Conservation (phyloP, 2,888 invertebrate species). For the Erpobdella octoculata region DNA sequence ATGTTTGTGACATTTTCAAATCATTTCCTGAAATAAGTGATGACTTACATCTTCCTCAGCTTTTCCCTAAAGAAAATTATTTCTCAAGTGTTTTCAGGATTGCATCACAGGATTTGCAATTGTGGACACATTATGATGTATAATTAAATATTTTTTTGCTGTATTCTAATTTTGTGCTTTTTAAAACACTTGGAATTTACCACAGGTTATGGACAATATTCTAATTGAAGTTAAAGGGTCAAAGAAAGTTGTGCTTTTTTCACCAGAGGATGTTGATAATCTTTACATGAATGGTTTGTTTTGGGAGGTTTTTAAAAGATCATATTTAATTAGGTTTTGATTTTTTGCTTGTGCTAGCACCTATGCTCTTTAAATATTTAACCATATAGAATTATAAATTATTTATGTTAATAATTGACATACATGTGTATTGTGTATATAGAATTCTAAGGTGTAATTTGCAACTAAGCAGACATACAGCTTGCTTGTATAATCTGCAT, state of each 20-base stretch:
- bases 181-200: background rate
- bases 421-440: too few species aligned
- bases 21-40: slow-evolving; percentile 54
- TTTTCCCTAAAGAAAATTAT: slow-evolving; percentile 51
- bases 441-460: too few species aligned
- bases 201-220: slow-evolving; percentile 56
- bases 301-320: background rate
- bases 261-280: slow-evolving; percentile 54
- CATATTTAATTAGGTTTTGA: background rate
- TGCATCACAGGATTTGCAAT: slow-evolving; percentile 53
- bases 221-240: slow-evolving; percentile 55
- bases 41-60: slow-evolving; percentile 53
- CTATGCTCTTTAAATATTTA: too few species aligned
- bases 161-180: background rate
- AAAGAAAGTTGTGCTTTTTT: slow-evolving; percentile 55
- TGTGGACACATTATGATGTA: slow-evolving; percentile 60
- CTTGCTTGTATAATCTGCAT: too few species aligned
- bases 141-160: slow-evolving; percentile 33
- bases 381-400: too few species aligned
- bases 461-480: too few species aligned
- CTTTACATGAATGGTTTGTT: slow-evolving; percentile 56
- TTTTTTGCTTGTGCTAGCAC: background rate
- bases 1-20: slow-evolving; percentile 53
- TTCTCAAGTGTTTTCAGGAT: slow-evolving; percentile 58
- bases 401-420: too few species aligned